A percentile compares a stretch with the other conserved stretches of the same genome.
Conservation (phyloP, 92 coral and sea anemone genomes). For the Bergia puertoricense region DNA sequence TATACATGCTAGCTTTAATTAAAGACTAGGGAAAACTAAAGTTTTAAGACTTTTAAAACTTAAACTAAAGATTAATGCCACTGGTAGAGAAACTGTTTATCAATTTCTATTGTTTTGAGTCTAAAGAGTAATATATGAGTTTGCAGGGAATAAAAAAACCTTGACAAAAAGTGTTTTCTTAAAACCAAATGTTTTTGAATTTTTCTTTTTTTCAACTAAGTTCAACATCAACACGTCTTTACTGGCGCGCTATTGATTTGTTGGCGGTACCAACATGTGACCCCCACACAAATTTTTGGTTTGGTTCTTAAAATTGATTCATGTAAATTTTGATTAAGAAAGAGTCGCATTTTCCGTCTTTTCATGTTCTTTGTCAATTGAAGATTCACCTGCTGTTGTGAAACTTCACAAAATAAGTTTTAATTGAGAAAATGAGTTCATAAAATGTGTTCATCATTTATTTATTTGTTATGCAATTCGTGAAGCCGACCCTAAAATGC, state of each 20-base stretch:
- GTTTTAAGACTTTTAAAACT: background rate
- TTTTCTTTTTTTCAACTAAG: background rate
- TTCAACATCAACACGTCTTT: background rate
- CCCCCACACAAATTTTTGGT: background rate
- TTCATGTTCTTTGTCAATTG: background rate
- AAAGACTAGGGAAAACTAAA: background rate
- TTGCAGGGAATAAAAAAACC: background rate
- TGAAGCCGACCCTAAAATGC: background rate
- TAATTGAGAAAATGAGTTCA: slow-evolving; percentile 20
- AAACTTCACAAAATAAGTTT: background rate
- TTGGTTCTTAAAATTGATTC: slow-evolving; percentile 1
- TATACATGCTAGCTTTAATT: background rate
- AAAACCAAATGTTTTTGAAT: too few species aligned
- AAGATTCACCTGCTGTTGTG: slow-evolving; percentile 1
- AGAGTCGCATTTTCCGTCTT: background rate
- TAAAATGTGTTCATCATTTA: background rate
- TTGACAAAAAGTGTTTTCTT: too few species aligned
- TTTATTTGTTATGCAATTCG: background rate
- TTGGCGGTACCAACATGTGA: background rate
- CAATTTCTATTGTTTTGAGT: background rate
- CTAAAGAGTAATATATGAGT: background rate
- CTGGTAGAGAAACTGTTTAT: background rate
- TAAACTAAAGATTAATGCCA: too few species aligned
- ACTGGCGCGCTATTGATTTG: background rate
- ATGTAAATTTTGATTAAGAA: background rate